Conservation (phyloP, 30 jellyfish, hydroid and myxozoan species). For the Aurelia sp. region DNA sequence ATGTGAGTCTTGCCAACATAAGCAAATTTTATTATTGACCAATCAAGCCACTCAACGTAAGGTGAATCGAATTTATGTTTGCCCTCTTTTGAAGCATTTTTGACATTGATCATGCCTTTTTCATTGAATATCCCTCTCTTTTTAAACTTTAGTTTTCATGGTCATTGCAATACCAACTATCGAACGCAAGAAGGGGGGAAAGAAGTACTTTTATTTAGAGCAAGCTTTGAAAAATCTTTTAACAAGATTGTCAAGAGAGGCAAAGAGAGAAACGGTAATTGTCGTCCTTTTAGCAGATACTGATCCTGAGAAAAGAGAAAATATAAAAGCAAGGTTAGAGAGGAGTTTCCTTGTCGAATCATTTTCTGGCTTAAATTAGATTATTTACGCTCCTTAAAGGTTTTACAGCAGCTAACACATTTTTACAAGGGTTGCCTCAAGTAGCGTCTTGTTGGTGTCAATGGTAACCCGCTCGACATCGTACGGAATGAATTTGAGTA, state of each 20-base stretch:
- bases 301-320: conserved; percentile 20
- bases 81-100: too few relatives aligned
- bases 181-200: conserved; percentile 36
- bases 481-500: too few relatives aligned
- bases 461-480: too few relatives aligned
- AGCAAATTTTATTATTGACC: too few relatives aligned
- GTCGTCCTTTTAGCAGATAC: conserved; percentile 59
- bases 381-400: conserved; percentile 68
- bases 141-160: conserved; percentile 65
- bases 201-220: conserved; percentile 12
- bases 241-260: conserved; percentile 41
- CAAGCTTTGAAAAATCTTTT: conserved; percentile 34
- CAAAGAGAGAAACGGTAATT: conserved; percentile 18
- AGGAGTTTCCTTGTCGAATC: conserved; percentile 12
- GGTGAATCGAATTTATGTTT: too few relatives aligned
- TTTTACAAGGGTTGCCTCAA: too few relatives aligned
- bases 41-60: too few relatives aligned
- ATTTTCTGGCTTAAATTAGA: conserved; percentile 39
- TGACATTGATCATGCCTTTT: too few relatives aligned
- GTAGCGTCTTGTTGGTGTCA: too few relatives aligned
- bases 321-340: not conserved
- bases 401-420: conserved; percentile 54
- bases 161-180: conserved; percentile 79
- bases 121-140: not conserved
- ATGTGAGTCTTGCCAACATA: too few relatives aligned